Evolutionary conservation across 2,888 invertebrate genomes (phyloP).

Genomic region (Meiosimyza platycephala): DNA sequence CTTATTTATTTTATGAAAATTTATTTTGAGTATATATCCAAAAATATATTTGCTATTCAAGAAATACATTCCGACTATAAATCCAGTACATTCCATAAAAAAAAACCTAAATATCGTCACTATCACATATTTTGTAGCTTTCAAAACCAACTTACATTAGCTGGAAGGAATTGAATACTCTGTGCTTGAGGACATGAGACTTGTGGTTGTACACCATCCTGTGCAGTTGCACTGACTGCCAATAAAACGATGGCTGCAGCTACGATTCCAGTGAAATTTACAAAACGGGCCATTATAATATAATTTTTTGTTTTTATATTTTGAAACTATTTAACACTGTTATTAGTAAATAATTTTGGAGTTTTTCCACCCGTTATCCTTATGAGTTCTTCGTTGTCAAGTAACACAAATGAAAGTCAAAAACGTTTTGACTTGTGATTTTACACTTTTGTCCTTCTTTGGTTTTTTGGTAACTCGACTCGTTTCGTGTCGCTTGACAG

Average conservation of each 20-base stretch:
- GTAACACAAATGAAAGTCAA: no score
- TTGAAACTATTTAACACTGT: no score
- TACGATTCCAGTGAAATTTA: background rate
- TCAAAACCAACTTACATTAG: conserved; percentile 6
- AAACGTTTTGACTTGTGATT: background rate
- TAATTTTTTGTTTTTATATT: background rate
- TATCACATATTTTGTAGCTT: no score
- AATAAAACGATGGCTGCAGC: background rate
- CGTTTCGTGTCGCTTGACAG: background rate
- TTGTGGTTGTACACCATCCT: background rate
- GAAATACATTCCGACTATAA: no score
- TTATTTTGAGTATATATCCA: no score
- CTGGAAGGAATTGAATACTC: conserved; percentile 4
- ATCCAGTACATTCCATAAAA: no score
- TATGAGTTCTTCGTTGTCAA: no score
- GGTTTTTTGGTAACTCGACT: background rate
- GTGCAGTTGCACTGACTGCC: conserved; percentile 3
- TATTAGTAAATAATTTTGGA: no score
- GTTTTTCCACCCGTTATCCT: no score
- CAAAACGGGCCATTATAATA: background rate
- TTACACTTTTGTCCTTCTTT: background rate
- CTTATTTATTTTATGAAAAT: no score
- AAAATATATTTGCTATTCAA: no score
- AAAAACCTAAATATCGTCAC: no score
- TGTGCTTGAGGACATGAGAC: background rate